phyloP scores from a whole-genome alignment of 2,888 invertebrate genomes.

The Physocephala rufipes region DNA sequence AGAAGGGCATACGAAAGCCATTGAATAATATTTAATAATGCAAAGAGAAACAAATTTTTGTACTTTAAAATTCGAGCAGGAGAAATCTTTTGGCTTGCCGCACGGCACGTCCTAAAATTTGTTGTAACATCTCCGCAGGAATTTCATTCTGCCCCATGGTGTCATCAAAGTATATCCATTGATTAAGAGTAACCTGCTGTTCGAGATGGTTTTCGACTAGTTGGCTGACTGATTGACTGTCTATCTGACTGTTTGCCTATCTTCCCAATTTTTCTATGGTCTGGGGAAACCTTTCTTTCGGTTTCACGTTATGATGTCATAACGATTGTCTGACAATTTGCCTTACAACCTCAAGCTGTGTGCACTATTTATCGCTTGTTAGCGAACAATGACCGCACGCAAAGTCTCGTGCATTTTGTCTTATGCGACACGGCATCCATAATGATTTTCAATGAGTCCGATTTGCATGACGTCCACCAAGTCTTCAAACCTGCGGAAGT shows the following conservation, averaged over 20 bases:
- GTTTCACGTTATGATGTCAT: constrained; percentile 50
- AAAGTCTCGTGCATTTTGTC: neutral
- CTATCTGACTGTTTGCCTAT: too few species aligned
- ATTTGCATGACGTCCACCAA: neutral
- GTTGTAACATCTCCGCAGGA: neutral
- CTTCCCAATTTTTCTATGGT: neutral
- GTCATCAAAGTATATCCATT: neutral
- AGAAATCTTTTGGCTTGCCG: neutral
- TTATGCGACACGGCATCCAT: neutral
- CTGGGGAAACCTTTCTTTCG: constrained; percentile 31
- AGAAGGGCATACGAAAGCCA: constrained; percentile 26
- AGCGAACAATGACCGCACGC: constrained; percentile 9
- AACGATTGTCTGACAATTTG: constrained; percentile 34
- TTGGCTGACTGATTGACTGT: too few species aligned
- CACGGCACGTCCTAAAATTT: constrained; percentile 38
- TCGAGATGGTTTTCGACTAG: constrained; percentile 1
- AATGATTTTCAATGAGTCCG: constrained; percentile 8
- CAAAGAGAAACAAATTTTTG: neutral
- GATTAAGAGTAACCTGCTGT: constrained; percentile 6
- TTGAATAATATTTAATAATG: constrained; percentile 24
- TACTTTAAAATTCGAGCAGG: neutral
- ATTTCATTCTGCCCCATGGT: neutral
- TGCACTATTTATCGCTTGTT: constrained; percentile 56
- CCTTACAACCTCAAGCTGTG: constrained; percentile 49
- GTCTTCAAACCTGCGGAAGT: neutral